Evolutionary conservation across 1,140 invertebrate species (phyloP), one percentile per base, ranked within the genome.

Genomic region (Lasaia peninsularis): DNA sequence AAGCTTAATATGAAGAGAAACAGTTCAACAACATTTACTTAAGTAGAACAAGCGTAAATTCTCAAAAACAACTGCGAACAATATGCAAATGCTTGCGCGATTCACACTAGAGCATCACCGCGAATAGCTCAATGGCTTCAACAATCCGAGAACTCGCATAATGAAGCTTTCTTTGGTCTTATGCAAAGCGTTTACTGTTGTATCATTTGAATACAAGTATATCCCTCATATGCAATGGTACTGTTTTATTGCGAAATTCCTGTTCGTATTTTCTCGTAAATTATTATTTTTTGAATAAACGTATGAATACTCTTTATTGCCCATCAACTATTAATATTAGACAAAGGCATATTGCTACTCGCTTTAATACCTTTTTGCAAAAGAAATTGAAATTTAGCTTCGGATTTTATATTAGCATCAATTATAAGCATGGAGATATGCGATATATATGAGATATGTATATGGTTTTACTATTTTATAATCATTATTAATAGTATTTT

Each of bases 11-110:
- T 48, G 40, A 48, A 48, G 40, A 48, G 40, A 48, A 48, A 48
- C 40, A 48, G 40, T 48, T 48, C 40, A 48, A 48, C 40, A 48
- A 48, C 40, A 48, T 48, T 48, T 48, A 48, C 40, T 74, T 69
- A 70, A 73, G 65, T 65, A 54, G 59, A 71, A 71, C 70, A 60
- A 56, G 64, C 68, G 72, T 73, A 72, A 73, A 79, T 78, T 75
- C 71, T 71, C 67, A 74, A 78, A 82, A 80, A 78, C 72, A 80
- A 83, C 65, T 70, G 63, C 51, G 62, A 79, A 75, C 71, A 69
- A 71, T 80, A 83, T 77, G 78, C 78, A 83, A 83, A 83, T 78
- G 62, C 28, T 59, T 58, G 57, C 58, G 58, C 58, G 62, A 62
- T 67, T 69, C 69, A 63, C 61, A 64, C 60, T 59, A 64, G 51